Conservation (phyloP, 2,888 invertebrate genomes). For the Linnaemya tessellans region DNA sequence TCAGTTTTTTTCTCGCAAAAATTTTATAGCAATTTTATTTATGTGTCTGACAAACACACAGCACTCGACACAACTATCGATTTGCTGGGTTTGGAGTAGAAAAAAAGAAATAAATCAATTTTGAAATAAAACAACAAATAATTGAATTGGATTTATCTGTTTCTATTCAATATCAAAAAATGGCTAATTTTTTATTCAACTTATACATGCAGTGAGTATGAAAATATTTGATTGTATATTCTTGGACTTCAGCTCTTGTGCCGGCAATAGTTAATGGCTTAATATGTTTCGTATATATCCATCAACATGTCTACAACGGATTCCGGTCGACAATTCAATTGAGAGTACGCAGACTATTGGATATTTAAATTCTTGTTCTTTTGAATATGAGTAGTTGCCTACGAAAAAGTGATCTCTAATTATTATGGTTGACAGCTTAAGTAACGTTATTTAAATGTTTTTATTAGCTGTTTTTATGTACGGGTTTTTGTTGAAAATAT, state of each 20-base stretch:
- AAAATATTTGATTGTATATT: conserved; percentile 13
- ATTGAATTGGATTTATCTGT: conserved; percentile 51
- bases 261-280: conserved; percentile 25
- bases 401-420: too few relatives aligned
- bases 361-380: conserved; percentile 33
- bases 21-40: conserved; percentile 38
- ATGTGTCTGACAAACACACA: conserved; percentile 19
- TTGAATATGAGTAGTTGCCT: too few relatives aligned
- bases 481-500: too few relatives aligned
- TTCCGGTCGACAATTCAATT: conserved; percentile 22
- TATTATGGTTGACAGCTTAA: too few relatives aligned
- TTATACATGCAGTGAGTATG: not conserved
- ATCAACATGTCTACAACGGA: not conserved
- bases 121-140: conserved; percentile 21
- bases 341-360: not conserved
- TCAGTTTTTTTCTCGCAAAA: conserved; percentile 36
- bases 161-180: conserved; percentile 55
- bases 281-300: conserved; percentile 14
- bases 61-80: conserved; percentile 19
- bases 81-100: conserved; percentile 16
- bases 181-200: conserved; percentile 45
- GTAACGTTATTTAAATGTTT: too few relatives aligned
- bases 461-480: too few relatives aligned
- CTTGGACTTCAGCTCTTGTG: conserved; percentile 8
- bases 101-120: not conserved